Percentiles rank a stretch among this genome's conserved stretches.
These are phyloP conservation scores for Labroides dimidiatus DNA, from an alignment of 2,797 vertebrate species.

Conservation along the genomic window DNA sequence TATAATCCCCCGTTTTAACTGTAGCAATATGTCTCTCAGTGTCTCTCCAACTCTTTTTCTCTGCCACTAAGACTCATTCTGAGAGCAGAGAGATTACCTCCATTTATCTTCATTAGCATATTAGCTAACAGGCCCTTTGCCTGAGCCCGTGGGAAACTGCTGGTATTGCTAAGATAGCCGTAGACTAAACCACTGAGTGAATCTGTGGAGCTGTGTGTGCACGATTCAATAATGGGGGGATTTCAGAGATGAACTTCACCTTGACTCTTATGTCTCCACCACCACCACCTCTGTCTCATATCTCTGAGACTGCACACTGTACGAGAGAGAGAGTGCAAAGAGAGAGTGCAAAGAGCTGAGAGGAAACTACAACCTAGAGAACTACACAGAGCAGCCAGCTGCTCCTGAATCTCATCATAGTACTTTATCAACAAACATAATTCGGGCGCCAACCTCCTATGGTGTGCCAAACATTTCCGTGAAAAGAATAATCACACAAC, in stretches of 20 bases:
- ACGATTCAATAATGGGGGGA: conserved; percentile 54
- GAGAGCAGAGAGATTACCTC: conserved; percentile 80
- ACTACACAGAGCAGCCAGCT: conserved; percentile 61
- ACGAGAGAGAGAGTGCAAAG: conserved; percentile 2
- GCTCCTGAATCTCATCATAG: conserved; percentile 65
- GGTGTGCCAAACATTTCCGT: conserved; percentile 42
- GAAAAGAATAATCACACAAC: conserved; percentile 61
- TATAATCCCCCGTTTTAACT: conserved; percentile 35
- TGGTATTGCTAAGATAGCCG: conserved; percentile 80
- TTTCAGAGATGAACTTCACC: conserved; percentile 67
- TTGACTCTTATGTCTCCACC: conserved; percentile 51
- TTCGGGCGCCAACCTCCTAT: conserved; percentile 44
- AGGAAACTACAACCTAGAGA: conserved; percentile 58
- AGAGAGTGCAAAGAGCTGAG: conserved; percentile 18
- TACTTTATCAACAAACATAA: conserved; percentile 66
- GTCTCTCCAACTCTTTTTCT: conserved; percentile 31
- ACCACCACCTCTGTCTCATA: neutral
- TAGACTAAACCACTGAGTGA: conserved; percentile 72
- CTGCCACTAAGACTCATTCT: conserved; percentile 62
- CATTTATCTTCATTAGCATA: conserved; percentile 86
- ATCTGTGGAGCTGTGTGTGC: conserved; percentile 47
- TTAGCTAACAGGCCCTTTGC: conserved; percentile 78
- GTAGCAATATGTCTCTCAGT: conserved; percentile 24
- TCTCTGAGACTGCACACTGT: conserved; percentile 4
- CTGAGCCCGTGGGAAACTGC: conserved; percentile 77